Evolutionary conservation across 2,113 vertebrate genomes (phyloP), one percentile per base, ranked within the genome.

Genomic region (Lipotes vexillifer): DNA sequence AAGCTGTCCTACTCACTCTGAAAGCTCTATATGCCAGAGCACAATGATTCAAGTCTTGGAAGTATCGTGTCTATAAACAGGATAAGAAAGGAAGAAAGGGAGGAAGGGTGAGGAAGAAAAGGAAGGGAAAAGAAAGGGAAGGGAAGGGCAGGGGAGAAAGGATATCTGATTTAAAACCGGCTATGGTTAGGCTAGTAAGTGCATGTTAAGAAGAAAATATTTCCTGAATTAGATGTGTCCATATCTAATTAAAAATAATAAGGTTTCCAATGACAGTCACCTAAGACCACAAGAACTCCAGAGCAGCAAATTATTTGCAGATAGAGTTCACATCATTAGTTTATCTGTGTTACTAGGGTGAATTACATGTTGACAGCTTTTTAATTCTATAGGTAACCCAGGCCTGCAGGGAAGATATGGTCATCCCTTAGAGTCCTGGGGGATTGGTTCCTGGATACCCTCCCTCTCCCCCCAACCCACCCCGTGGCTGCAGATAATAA

Each of bases 331-430:
- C 82, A 55, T 41, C 75, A 82, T 41, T 68, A 52, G 23, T 3
- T 97, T 83, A 87, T 69, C 72, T 86, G 0, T 68, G n/a, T 57
- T 92, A 36, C 74, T 84, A 41, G 17, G 25, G 71, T 92, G 2
- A 41, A 80, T 78, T 90, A 86, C n/a, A n/a, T 68, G 38, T 52
- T 84, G 83, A 92, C 78, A 95, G 57, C 21, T 90, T 94, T 96
- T 84, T 94, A 94, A 87, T 81, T 65, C 31, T 77, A 38, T 66
- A 75, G 31, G 59, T 96, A 91, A 63, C 38, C 23, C 15, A 80
- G 68, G 57, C 44, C 93, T 92, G 17, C n/a, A 66, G 80, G 84
- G 33, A 92, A 96, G 49, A 88, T 66, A 44, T 2, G 46, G 75
- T n/a, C 31, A 78, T 63, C 75, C 18, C 46, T 78, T 3, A 0